Base-by-base conservation (phyloP, 2,113 vertebrate genomes). In the Sminthopsis crassicaudata region DNA sequence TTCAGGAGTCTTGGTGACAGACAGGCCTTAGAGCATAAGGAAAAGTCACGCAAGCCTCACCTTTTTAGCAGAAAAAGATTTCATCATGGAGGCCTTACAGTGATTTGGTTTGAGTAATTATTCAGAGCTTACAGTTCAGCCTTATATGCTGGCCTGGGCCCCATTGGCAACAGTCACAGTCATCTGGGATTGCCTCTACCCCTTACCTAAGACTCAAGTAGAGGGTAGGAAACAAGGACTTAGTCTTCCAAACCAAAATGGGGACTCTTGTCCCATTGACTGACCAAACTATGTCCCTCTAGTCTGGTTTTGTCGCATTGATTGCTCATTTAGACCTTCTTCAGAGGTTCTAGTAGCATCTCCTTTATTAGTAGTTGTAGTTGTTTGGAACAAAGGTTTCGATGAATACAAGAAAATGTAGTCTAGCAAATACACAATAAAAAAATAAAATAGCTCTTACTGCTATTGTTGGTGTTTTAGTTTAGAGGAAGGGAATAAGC, bases 1-100 rank as follows among this genome's bases (percentile, higher is more conserved):
- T 36, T 89, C 55, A 52, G 91, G 23, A 55, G 12, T 90, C 46
- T 50, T 60, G 76, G 51, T 90, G 26, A 94, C 22, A 53, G 4
- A 53, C 3, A 93, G 46, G 53, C 11, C 19, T 92, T 90, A 91
- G 30, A 93, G 16, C 2, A 94, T 26, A 92, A 67, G 89, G 36
- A 53, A 50, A 94, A 93, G 90, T 89, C 92, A 92, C 12, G 26
- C 52, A 95, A n/a, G 30, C 25, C 46, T 95, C 84, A 42, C 46
- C 89, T 93, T 91, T 30, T 25, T 50, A n/a, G 55, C 60, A 93
- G 88, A 46, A 53, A 0, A 8, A 46, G 30, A 51, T 92, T 93
- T 92, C 76, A 42, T 91, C 36, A 92, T 19, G n/a, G 46, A 91
- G 90, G 51, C 48, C 51, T 57, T 36, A 46, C 4, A 26, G n/a